Percentiles rank a stretch among this genome's conserved stretches.
These are phyloP conservation scores for Metopia argyrocephala DNA, from an alignment of 2,888 invertebrate species.

Conservation along the genomic window DNA sequence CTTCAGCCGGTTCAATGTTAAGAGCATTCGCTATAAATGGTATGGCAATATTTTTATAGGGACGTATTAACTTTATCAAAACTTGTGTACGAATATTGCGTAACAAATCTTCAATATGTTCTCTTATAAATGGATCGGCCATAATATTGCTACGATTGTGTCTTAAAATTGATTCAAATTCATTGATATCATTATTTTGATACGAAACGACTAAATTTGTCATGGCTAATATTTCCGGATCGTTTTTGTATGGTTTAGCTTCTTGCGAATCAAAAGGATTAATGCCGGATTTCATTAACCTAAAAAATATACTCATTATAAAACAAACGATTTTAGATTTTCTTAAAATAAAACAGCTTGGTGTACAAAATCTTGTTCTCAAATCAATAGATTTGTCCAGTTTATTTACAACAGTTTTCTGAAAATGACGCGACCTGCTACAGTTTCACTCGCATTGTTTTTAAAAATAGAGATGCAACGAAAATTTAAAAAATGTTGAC, in stretches of 20 bases:
- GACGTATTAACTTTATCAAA: conserved; percentile 96
- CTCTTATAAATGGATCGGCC: conserved; percentile 99
- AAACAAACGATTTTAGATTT: background rate
- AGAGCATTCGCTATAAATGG: conserved; percentile 97
- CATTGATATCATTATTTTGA: conserved; percentile 98
- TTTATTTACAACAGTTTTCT: no score
- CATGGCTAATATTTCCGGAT: conserved; percentile 99
- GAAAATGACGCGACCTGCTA: no score
- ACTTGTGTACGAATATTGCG: conserved; percentile 98
- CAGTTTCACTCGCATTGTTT: no score
- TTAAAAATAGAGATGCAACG: no score
- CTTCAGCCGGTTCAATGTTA: conserved; percentile 95
- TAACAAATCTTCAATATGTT: conserved; percentile 98
- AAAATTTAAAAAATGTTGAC: no score
- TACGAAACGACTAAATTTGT: conserved; percentile 98
- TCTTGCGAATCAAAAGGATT: conserved; percentile 99
- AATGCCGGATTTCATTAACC: conserved; percentile 99
- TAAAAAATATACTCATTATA: conserved; percentile 72
- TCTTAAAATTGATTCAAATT: conserved; percentile 97
- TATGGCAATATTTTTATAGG: conserved; percentile 98
- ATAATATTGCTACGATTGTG: conserved; percentile 97
- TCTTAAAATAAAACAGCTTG: no score
- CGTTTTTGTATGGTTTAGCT: conserved; percentile 99
- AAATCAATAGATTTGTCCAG: no score
- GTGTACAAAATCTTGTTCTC: no score